phyloP scores from a whole-genome alignment of 2,888 invertebrate species.

The Toxonevra muliebris region DNA sequence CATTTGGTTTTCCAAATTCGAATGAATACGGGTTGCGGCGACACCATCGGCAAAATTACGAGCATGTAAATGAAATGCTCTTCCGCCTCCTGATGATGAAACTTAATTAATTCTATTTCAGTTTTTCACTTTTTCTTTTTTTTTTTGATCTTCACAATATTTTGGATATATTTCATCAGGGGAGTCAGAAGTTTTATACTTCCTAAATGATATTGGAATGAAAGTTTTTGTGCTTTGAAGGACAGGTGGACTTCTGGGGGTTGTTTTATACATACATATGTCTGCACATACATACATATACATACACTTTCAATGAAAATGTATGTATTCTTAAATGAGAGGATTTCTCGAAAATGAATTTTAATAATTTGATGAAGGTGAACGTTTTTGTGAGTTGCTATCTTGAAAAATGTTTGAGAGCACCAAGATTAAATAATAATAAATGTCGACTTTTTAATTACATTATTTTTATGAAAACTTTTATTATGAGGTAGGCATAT shows the following conservation, averaged over 20 bases:
- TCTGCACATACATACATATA: background rate
- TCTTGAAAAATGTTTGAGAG: slow-evolving; percentile 19
- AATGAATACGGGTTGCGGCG: background rate
- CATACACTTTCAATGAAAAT: background rate
- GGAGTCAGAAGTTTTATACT: too few species aligned
- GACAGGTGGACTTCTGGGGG: too few species aligned
- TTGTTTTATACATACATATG: background rate
- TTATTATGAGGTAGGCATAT: background rate
- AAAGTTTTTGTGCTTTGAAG: too few species aligned
- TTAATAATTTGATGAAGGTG: background rate
- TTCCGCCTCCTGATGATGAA: slow-evolving; percentile 35
- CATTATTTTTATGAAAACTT: too few species aligned
- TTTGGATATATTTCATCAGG: too few species aligned
- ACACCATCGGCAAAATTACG: slow-evolving; percentile 4
- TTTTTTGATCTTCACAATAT: too few species aligned
- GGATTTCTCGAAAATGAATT: too few species aligned
- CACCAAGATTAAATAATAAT: slow-evolving; percentile 30
- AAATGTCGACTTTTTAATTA: slow-evolving; percentile 23
- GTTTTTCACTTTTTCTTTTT: slow-evolving; percentile 14
- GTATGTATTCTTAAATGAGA: too few species aligned
- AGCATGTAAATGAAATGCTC: slow-evolving; percentile 31
- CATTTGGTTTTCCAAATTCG: background rate
- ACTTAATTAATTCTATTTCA: slow-evolving; percentile 55
- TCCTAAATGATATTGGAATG: too few species aligned
- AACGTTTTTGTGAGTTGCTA: slow-evolving; percentile 5